Conservation (phyloP, 2,113 vertebrate species). For the Heterotilapia buettikoferi region DNA sequence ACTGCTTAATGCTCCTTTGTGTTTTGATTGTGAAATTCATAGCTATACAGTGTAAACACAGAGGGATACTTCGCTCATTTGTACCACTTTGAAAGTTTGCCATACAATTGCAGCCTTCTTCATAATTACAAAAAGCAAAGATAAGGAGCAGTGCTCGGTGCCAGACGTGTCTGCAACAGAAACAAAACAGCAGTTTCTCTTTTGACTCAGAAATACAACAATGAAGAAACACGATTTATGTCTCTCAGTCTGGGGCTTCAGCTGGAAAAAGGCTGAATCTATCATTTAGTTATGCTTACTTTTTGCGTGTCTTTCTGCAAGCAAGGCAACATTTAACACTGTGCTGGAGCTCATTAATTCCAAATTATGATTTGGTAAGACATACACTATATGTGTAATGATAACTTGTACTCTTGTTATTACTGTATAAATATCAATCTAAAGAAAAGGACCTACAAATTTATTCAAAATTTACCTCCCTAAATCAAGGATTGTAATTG, state of each 20-base stretch:
- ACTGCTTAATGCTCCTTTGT: not conserved
- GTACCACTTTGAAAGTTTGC: not conserved
- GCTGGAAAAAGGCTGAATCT: too few species aligned
- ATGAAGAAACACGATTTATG: not conserved
- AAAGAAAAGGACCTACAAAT: not conserved
- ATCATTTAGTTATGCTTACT: not conserved
- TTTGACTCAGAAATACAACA: not conserved
- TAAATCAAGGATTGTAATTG: not conserved
- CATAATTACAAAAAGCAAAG: constrained; percentile 1
- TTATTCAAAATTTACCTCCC: not conserved
- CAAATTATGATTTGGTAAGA: not conserved
- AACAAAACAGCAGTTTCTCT: not conserved
- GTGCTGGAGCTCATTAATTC: not conserved
- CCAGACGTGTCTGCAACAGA: not conserved
- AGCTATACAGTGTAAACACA: not conserved
- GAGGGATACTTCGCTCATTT: not conserved
- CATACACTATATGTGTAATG: not conserved
- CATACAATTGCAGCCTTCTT: not conserved
- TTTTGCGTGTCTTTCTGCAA: fast-evolving
- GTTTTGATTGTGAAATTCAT: not conserved
- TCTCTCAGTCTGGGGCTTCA: not conserved
- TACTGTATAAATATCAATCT: not conserved
- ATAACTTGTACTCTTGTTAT: not conserved
- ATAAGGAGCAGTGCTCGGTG: not conserved
- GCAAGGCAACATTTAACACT: not conserved